These are phyloP conservation scores for Xiphophorus couchianus DNA, from an alignment of 2,113 vertebrate species.

Conservation along the genomic window DNA sequence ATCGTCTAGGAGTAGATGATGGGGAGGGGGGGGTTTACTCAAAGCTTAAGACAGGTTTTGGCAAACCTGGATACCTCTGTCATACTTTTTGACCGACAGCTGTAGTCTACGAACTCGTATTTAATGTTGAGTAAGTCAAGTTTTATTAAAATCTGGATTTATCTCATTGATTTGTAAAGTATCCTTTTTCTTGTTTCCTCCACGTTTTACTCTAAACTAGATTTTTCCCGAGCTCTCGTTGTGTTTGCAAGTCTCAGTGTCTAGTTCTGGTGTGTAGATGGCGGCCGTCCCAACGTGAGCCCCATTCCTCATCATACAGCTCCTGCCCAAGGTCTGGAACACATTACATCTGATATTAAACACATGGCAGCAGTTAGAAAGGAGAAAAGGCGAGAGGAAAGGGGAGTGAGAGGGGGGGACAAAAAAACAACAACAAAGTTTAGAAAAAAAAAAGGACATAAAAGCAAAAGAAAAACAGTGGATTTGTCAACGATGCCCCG, in stretches of 20 bases:
- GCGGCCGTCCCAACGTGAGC: slow-evolving; percentile 59
- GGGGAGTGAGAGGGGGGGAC: too few relatives aligned
- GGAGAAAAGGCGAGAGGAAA: slow-evolving; percentile 64
- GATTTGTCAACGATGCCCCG: slow-evolving; percentile 71
- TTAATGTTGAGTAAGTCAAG: background rate
- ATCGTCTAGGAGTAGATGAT: background rate
- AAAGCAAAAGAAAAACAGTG: slow-evolving; percentile 72
- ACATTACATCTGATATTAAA: slow-evolving; percentile 85
- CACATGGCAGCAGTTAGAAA: slow-evolving; percentile 84
- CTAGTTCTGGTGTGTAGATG: slow-evolving; percentile 65
- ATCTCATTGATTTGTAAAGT: background rate
- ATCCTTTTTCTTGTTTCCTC: background rate
- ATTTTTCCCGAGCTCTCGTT: slow-evolving; percentile 13
- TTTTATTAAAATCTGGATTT: slow-evolving; percentile 16
- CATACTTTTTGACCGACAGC: slow-evolving; percentile 21
- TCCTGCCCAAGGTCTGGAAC: slow-evolving; percentile 78
- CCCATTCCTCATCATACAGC: slow-evolving; percentile 66
- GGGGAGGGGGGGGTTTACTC: slow-evolving; percentile 13
- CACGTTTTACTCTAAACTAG: background rate
- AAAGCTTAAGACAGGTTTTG: slow-evolving; percentile 18
- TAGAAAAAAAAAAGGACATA: slow-evolving; percentile 23
- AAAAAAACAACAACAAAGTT: slow-evolving; percentile 24
- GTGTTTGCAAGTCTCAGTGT: slow-evolving; percentile 56
- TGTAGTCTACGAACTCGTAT: background rate
- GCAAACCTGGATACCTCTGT: slow-evolving; percentile 9